phyloP scores from a whole-genome alignment of 2,888 invertebrate species.

The Ypsolopha scabrella region DNA sequence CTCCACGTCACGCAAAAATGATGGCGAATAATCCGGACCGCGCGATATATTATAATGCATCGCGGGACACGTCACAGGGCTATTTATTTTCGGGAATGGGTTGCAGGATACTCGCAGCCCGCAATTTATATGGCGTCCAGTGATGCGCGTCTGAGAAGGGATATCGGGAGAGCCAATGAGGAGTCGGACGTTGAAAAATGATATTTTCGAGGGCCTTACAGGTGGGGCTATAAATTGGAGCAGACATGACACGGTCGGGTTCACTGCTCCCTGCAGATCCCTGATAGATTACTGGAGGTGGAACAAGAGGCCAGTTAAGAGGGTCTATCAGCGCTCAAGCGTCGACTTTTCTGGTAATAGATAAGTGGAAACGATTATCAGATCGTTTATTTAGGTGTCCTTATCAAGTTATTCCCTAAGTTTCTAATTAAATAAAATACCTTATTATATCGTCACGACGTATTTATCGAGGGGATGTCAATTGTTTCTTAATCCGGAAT shows the following conservation, averaged over 20 bases:
- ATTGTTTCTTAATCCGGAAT: too few relatives aligned
- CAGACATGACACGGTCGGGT: neutral
- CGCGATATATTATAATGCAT: conserved; percentile 61
- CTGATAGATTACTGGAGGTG: neutral
- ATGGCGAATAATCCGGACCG: conserved; percentile 34
- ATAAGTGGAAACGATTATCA: too few relatives aligned
- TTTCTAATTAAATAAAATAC: too few relatives aligned
- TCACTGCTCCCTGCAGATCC: neutral
- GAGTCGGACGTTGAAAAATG: conserved; percentile 55
- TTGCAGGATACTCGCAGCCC: conserved; percentile 24
- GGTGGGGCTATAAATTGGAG: conserved; percentile 17
- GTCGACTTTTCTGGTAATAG: too few relatives aligned
- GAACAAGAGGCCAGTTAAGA: too few relatives aligned
- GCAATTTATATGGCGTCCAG: conserved; percentile 61
- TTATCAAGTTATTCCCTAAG: too few relatives aligned
- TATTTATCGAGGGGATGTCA: too few relatives aligned
- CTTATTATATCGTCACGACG: too few relatives aligned
- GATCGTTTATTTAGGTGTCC: too few relatives aligned
- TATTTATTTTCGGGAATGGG: conserved; percentile 53
- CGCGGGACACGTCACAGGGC: conserved; percentile 49
- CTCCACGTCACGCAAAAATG: conserved; percentile 23
- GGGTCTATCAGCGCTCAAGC: too few relatives aligned
- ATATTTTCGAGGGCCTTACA: conserved; percentile 32
- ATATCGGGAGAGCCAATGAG: conserved; percentile 33
- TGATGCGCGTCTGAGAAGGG: conserved; percentile 43